Percentiles rank a stretch among this genome's conserved stretches.
These are phyloP conservation scores for Trachelus troglodyta DNA, from an alignment of 2,888 invertebrate species.

Conservation along the genomic window DNA sequence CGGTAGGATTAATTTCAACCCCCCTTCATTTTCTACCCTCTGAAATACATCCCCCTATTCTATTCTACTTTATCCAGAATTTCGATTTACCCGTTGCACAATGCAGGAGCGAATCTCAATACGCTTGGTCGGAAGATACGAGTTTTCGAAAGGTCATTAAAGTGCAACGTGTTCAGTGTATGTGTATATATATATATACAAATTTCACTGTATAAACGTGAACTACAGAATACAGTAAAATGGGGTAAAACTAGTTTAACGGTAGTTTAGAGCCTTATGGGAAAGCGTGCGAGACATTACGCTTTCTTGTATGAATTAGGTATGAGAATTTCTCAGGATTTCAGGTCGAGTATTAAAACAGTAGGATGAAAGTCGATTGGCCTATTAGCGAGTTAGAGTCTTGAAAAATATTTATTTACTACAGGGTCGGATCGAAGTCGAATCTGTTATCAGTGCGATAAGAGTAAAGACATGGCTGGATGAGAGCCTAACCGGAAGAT, in stretches of 20 bases:
- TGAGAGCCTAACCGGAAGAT: neutral
- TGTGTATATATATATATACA: no score
- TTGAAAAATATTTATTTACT: neutral
- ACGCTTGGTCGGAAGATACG: neutral
- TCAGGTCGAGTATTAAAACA: neutral
- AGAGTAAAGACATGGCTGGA: neutral
- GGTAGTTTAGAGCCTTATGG: neutral
- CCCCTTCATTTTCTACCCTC: neutral
- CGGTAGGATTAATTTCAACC: neutral
- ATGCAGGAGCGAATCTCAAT: neutral
- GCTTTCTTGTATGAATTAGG: neutral
- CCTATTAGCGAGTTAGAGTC: neutral
- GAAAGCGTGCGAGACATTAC: neutral
- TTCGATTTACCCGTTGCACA: neutral
- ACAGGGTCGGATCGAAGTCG: neutral
- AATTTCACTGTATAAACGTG: no score
- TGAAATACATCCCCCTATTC: neutral
- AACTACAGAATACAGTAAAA: neutral
- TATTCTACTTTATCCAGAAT: neutral
- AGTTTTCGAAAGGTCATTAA: neutral
- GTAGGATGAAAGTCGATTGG: neutral
- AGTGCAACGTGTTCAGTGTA: neutral
- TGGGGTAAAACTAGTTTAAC: neutral
- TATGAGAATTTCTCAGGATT: neutral
- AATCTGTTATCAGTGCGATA: neutral